These are phyloP conservation scores for Harpalus rufipes DNA, from an alignment of 2,888 invertebrate genomes.

Conservation along the genomic window DNA sequence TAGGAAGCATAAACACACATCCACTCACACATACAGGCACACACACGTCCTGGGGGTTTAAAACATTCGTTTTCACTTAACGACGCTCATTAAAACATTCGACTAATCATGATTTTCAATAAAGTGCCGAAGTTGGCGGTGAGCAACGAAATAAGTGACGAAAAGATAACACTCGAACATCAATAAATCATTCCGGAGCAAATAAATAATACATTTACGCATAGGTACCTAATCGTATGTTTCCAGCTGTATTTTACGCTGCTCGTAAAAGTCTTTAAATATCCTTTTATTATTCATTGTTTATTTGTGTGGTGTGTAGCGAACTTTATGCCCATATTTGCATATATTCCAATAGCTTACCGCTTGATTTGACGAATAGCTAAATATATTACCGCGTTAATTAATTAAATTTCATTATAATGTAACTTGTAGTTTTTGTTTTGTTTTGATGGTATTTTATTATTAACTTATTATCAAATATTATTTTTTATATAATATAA, in stretches of 20 bases:
- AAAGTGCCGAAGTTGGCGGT: constrained; percentile 40
- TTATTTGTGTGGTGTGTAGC: not conserved
- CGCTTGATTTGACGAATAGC: not conserved
- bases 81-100: constrained; percentile 57
- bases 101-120: constrained; percentile 59
- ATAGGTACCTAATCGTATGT: not conserved
- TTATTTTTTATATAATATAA: too few species aligned
- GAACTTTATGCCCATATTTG: not conserved
- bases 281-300: not conserved
- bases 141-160: constrained; percentile 45
- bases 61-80: constrained; percentile 54
- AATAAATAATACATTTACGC: constrained; percentile 22
- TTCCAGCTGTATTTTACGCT: not conserved
- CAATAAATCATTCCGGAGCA: constrained; percentile 28
- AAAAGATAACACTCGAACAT: constrained; percentile 51
- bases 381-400: too few species aligned
- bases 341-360: constrained; percentile 1
- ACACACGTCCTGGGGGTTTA: constrained; percentile 31
- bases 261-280: constrained; percentile 2
- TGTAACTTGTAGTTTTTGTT: too few species aligned
- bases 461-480: too few species aligned
- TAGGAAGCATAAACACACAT: constrained; percentile 27
- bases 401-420: too few species aligned
- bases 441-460: too few species aligned
- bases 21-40: constrained; percentile 22